Percentiles rank a stretch among this genome's conserved stretches.
These are phyloP conservation scores for Myotis brandtii DNA, from an alignment of 2,113 vertebrate species.

Conservation along the genomic window DNA sequence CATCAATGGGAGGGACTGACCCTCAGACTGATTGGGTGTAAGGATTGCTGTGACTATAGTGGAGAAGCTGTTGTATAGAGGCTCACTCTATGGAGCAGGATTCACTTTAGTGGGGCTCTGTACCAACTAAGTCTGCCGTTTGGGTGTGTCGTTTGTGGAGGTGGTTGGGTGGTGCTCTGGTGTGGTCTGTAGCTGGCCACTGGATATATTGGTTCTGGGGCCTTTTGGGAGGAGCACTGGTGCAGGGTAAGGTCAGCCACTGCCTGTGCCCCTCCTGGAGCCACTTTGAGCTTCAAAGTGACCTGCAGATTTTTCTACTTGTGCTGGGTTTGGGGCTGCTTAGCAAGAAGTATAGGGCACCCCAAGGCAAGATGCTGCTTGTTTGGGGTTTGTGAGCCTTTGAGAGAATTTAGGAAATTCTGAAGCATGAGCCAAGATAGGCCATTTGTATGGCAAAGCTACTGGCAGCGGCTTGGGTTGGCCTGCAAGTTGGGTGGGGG, in stretches of 20 bases:
- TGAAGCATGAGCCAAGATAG: neutral
- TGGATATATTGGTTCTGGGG: neutral
- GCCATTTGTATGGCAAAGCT: neutral
- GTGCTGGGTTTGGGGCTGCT: neutral
- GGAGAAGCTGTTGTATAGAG: neutral
- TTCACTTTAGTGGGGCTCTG: neutral
- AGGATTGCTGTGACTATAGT: neutral
- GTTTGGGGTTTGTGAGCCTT: neutral
- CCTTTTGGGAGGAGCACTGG: neutral
- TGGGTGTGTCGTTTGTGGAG: neutral
- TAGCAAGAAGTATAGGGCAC: neutral
- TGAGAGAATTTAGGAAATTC: neutral
- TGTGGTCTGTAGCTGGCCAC: neutral
- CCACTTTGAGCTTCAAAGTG: neutral
- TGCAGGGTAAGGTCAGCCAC: neutral
- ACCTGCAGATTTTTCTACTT: neutral
- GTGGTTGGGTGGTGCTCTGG: neutral
- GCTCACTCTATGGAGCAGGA: neutral
- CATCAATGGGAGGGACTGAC: neutral
- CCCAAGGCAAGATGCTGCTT: neutral
- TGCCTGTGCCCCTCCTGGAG: neutral
- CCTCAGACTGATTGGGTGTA: neutral
- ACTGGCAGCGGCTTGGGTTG: neutral
- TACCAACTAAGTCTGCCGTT: neutral
- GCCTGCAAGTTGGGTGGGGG: neutral